Percentiles rank a stretch among this genome's conserved stretches.
phyloP scores from a whole-genome alignment of 2,888 invertebrate species.

The Axea sp. region DNA sequence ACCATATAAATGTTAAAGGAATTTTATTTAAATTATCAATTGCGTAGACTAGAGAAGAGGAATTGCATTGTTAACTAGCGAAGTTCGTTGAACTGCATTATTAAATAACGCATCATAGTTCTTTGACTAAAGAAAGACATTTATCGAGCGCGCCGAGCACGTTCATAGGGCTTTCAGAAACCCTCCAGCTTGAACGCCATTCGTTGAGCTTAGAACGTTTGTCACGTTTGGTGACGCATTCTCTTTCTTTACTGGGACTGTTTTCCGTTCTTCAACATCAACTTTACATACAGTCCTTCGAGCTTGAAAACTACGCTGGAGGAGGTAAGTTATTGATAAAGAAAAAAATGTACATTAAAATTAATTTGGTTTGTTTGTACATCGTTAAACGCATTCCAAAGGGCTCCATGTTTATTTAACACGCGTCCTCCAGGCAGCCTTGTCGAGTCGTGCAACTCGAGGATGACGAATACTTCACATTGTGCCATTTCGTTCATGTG shows the following conservation, averaged over 20 bases:
- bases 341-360: constrained; percentile 65
- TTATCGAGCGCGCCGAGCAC: constrained; percentile 57
- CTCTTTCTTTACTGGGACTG: constrained; percentile 10
- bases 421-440: constrained; percentile 56
- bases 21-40: too few relatives aligned
- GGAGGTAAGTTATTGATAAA: background rate
- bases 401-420: constrained; percentile 64
- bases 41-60: too few relatives aligned
- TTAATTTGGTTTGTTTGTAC: constrained; percentile 72
- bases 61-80: too few relatives aligned
- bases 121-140: constrained; percentile 56
- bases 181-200: constrained; percentile 68
- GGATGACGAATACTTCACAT: constrained; percentile 45
- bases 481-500: constrained; percentile 41
- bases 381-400: constrained; percentile 74
- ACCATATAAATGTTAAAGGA: too few relatives aligned
- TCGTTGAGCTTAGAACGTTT: constrained; percentile 69
- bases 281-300: constrained; percentile 19
- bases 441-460: constrained; percentile 31
- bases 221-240: constrained; percentile 66
- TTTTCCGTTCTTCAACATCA: constrained; percentile 21
- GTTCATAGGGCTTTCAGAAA: constrained; percentile 71
- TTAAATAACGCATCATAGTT: constrained; percentile 57
- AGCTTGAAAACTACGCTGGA: background rate
- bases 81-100: constrained; percentile 55